Evolutionary conservation across 1,140 invertebrate genomes (phyloP).

Genomic region (Sarcophaga bullata): DNA sequence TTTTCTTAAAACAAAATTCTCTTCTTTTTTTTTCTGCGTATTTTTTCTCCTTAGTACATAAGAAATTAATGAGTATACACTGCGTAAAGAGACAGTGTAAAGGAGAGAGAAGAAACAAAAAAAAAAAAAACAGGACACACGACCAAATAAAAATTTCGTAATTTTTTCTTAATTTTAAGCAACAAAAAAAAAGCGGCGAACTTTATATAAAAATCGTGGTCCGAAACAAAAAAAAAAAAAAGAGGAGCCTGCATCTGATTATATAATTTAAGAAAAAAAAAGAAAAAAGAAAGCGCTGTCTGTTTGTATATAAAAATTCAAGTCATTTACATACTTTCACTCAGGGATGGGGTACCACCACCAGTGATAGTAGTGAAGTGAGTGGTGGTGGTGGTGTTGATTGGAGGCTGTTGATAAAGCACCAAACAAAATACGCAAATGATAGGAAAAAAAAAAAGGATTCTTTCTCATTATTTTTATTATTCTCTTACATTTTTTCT

Average conservation of each 20-base stretch:
- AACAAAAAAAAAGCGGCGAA: not conserved
- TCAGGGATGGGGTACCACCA: too few relatives aligned
- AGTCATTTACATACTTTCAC: too few relatives aligned
- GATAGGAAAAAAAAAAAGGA: slow-evolving; percentile 20
- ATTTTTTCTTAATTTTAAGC: slow-evolving; percentile 6
- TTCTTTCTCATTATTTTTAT: slow-evolving; percentile 12
- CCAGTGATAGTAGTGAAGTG: too few relatives aligned
- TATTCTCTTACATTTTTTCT: not conserved
- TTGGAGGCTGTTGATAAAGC: not conserved
- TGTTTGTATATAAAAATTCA: too few relatives aligned
- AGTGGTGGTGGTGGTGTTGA: slow-evolving; percentile 1
- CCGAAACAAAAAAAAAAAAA: too few relatives aligned
- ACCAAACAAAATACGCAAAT: too few relatives aligned
- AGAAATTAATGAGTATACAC: slow-evolving; percentile 36
- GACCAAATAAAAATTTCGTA: not conserved
- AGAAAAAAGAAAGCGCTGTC: too few relatives aligned
- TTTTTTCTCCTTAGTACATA: slow-evolving; percentile 19
- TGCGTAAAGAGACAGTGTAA: slow-evolving; percentile 1
- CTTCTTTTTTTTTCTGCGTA: too few relatives aligned
- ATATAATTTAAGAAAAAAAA: too few relatives aligned
- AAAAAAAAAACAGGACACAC: not conserved
- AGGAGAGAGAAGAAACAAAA: too few relatives aligned
- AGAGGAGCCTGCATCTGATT: too few relatives aligned
- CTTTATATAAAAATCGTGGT: slow-evolving; percentile 6
- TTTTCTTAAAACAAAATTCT: not conserved